These are phyloP conservation scores for Ditula angustiorana DNA, from an alignment of 2,888 invertebrate species.

Conservation along the genomic window DNA sequence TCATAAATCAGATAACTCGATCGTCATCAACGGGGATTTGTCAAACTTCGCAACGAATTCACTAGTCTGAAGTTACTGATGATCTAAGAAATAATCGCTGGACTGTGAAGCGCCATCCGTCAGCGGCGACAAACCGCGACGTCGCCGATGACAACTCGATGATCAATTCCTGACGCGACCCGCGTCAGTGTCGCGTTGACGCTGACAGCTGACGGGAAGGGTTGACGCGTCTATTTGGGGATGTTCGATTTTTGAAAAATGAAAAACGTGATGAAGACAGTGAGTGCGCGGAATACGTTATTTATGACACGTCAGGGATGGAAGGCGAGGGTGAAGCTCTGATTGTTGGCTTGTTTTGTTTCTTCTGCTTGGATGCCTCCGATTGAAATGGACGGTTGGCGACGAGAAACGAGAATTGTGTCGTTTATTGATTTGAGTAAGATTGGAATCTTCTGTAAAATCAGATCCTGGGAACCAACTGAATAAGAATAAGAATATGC, in stretches of 20 bases:
- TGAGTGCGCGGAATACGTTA: not conserved
- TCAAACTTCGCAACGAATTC: not conserved
- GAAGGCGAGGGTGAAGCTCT: not conserved
- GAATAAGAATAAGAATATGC: too few species aligned
- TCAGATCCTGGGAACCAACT: too few species aligned
- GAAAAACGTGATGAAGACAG: not conserved
- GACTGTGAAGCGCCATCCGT: conserved; percentile 6
- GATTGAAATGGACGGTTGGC: not conserved
- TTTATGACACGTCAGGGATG: not conserved
- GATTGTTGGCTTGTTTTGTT: not conserved
- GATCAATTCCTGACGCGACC: conserved; percentile 18
- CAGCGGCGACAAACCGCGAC: conserved; percentile 2
- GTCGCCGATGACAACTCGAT: conserved; percentile 9
- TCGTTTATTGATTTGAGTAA: too few species aligned
- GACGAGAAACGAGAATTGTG: too few species aligned
- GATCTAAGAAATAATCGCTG: not conserved
- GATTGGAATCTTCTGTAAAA: too few species aligned
- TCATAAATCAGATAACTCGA: too few species aligned
- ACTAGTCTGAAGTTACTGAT: not conserved
- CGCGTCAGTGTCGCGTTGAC: conserved; percentile 11
- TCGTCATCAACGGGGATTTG: too few species aligned
- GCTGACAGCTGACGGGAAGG: conserved; percentile 13
- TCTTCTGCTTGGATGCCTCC: not conserved
- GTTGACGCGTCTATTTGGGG: conserved; percentile 17
- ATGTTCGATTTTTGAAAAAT: conserved; percentile 21